Base-by-base conservation (phyloP, 2,113 vertebrate species). In the Mormyrus lacerda region DNA sequence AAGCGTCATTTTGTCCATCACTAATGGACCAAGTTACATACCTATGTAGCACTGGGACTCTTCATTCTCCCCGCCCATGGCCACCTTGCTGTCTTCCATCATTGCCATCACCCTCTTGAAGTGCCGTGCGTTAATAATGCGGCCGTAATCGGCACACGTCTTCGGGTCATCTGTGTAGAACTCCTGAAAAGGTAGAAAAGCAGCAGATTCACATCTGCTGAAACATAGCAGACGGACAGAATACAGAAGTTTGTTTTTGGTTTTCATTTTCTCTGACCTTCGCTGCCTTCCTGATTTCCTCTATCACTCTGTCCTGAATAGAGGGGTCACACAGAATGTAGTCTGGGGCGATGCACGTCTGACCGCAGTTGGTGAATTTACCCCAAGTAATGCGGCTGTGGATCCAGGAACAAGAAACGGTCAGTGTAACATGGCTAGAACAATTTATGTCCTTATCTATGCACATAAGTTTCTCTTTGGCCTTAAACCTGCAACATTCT, bases 281-380 rank as follows among this genome's bases (percentile, higher is more conserved):
- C 35, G 19, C 35, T 19, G 73, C 73, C 73, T 79, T 79, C 73
- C 94, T 96, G 90, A 99, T 93, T 91, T 96, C 97, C 91, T 97
- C 94, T 85, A 99, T 96, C 17, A 99, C 93, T 13, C 88, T 91
- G 88, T 93, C 92, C 94, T 99, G 97, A 91, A 98, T 95, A 84
- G 96, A 96, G 0, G 96, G 94, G 45, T 98, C 95, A 24, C 98
- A 99, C 11, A 99, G 96, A 92, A 99, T 91, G 93, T 99, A 99
- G 92, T 99, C 98, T 0, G 98, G 98, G 58, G 97, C 98, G 0
- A 98, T 97, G 92, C 98, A 99, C 1, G 96, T 99, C 93, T 99
- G 98, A 35, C 98, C 98, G 42, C 97, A 97, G 95, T 99, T 99
- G 35, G 94, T 93, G 93, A 95, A 99, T 88, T 99, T 98, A 3